A percentile compares a stretch with the other conserved stretches of the same genome.
phyloP scores from a whole-genome alignment of 1,140 invertebrate species.

The Steinernema khuongi region DNA sequence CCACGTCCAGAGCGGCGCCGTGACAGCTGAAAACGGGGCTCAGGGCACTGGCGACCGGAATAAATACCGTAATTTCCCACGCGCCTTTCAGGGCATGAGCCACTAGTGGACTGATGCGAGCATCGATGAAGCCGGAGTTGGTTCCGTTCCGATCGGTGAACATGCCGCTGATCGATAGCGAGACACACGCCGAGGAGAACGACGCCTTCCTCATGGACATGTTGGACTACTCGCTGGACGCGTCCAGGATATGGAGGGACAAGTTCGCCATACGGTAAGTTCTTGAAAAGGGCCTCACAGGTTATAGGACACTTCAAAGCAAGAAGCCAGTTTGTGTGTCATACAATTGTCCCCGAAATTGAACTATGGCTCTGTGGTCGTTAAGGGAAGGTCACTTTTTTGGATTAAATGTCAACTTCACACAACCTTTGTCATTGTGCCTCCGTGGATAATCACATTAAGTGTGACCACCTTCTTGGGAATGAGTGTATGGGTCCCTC shows the following conservation, averaged over 20 bases:
- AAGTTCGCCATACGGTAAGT: neutral
- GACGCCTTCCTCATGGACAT: neutral
- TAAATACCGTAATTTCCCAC: neutral
- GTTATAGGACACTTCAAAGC: too few species aligned
- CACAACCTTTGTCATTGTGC: too few species aligned
- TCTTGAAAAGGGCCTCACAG: too few species aligned
- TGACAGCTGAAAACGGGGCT: neutral
- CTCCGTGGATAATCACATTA: too few species aligned
- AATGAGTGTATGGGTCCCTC: too few species aligned
- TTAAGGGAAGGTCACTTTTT: too few species aligned
- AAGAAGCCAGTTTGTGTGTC: too few species aligned
- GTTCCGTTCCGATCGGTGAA: neutral
- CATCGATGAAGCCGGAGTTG: neutral
- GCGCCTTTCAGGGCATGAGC: neutral
- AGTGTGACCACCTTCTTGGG: too few species aligned
- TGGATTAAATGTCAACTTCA: too few species aligned
- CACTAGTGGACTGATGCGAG: neutral
- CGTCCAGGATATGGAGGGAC: neutral
- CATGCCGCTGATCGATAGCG: neutral
- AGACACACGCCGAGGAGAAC: neutral
- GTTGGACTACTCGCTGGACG: neutral
- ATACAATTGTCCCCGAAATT: too few species aligned
- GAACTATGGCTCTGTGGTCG: too few species aligned
- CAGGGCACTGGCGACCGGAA: neutral
- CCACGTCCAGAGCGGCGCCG: neutral